phyloP scores from a whole-genome alignment of 2,888 invertebrate genomes.

The Shargacucullia verbasci region DNA sequence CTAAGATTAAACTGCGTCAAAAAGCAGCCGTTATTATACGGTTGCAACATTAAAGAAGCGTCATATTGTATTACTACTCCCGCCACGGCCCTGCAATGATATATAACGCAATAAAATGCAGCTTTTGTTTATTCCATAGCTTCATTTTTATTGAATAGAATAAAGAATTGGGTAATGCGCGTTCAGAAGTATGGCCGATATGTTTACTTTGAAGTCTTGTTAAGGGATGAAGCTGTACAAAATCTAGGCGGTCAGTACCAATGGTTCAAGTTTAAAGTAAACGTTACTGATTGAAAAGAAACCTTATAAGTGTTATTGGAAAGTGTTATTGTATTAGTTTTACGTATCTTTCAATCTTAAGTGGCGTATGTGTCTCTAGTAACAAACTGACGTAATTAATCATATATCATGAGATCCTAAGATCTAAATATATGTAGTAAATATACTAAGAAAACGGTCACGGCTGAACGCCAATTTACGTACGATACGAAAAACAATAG shows the following conservation, averaged over 20 bases:
- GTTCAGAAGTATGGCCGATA: neutral
- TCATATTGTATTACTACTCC: conserved; percentile 32
- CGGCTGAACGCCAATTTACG: too few relatives aligned
- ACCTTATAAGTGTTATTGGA: conserved; percentile 18
- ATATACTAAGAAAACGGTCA: too few relatives aligned
- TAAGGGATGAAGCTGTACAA: conserved; percentile 49
- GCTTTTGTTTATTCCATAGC: conserved; percentile 4
- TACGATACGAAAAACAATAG: too few relatives aligned
- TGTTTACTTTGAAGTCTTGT: neutral
- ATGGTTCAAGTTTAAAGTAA: conserved; percentile 39
- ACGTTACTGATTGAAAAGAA: conserved; percentile 49
- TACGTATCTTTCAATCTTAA: neutral
- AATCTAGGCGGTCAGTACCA: neutral
- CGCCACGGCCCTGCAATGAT: conserved; percentile 4
- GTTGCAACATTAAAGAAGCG: conserved; percentile 4
- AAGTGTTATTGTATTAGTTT: conserved; percentile 4
- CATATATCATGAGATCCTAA: too few relatives aligned
- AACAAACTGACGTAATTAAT: too few relatives aligned
- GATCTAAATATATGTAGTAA: too few relatives aligned
- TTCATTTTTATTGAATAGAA: conserved; percentile 9
- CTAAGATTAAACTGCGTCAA: conserved; percentile 5
- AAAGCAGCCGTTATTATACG: conserved; percentile 12
- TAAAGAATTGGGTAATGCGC: neutral
- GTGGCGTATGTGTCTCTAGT: neutral
- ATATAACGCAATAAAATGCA: conserved; percentile 29